Percentiles rank a stretch among this genome's conserved stretches.
Evolutionary conservation across 2,888 invertebrate species (phyloP).

Genomic region (Cactoblastis cactorum): DNA sequence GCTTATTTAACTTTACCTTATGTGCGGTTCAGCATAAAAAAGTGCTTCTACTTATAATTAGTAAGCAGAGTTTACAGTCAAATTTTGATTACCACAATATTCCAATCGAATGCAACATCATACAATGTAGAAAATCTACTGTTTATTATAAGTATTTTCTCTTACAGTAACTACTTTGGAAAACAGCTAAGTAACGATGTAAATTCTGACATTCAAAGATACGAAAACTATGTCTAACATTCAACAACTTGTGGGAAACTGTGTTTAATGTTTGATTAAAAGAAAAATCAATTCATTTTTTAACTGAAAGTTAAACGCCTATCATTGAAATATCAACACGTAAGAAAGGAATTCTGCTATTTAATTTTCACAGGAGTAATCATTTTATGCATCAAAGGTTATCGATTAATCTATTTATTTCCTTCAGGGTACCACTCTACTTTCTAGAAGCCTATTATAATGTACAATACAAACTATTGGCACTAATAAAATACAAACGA

Average conservation of each 20-base stretch:
- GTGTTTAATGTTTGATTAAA: too few species aligned
- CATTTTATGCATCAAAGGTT: too few species aligned
- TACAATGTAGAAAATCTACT: neutral
- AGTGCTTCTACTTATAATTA: neutral
- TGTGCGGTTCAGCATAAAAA: slow-evolving; percentile 1
- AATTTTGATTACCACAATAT: neutral
- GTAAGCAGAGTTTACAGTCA: neutral
- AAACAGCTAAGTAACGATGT: neutral
- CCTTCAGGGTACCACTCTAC: neutral
- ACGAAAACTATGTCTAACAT: neutral
- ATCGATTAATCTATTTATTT: too few species aligned
- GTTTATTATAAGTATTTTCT: too few species aligned
- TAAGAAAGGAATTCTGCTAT: too few species aligned
- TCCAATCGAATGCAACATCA: neutral
- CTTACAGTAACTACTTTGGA: neutral
- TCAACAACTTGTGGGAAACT: too few species aligned
- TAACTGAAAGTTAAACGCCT: too few species aligned
- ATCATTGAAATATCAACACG: too few species aligned
- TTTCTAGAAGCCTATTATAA: slow-evolving; percentile 14
- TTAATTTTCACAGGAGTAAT: too few species aligned
- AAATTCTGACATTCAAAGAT: neutral
- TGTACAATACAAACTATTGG: slow-evolving; percentile 23
- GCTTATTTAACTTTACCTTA: neutral
- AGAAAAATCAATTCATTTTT: too few species aligned
- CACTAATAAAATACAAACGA: slow-evolving; percentile 38